A percentile compares a stretch with the other conserved stretches of the same genome.
Evolutionary conservation across 2,113 vertebrate genomes (phyloP).

Genomic region (Pedionomus torquatus): DNA sequence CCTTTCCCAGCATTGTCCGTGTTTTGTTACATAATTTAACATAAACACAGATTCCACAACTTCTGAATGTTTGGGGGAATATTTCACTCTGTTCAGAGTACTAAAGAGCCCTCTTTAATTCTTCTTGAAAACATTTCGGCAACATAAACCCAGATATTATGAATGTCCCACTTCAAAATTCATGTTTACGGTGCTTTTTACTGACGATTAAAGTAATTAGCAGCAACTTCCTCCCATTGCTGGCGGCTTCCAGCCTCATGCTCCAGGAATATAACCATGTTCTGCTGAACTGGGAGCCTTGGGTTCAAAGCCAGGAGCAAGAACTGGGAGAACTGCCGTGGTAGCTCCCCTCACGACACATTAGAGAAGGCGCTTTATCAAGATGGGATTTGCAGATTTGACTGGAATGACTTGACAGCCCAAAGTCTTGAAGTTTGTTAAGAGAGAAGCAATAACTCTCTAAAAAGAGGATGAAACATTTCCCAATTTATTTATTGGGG

Average conservation of each 20-base stretch:
- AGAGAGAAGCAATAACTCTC: not conserved
- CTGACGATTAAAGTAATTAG: not conserved
- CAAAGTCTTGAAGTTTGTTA: not conserved
- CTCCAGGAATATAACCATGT: not conserved
- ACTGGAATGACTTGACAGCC: not conserved
- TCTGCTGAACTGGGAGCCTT: not conserved
- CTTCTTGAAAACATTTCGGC: not conserved
- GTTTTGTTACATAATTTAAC: constrained; percentile 30
- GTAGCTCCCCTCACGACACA: not conserved
- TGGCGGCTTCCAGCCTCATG: not conserved
- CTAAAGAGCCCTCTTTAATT: not conserved
- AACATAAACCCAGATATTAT: not conserved
- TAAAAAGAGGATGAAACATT: not conserved
- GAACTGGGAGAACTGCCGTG: not conserved
- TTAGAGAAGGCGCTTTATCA: not conserved
- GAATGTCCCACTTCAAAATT: not conserved
- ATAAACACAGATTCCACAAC: constrained; percentile 27
- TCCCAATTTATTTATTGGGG: not conserved
- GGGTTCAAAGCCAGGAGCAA: not conserved
- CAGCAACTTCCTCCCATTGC: not conserved
- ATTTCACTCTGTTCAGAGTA: not conserved
- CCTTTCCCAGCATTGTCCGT: constrained; percentile 31
- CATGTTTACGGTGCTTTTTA: not conserved
- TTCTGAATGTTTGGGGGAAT: not conserved
- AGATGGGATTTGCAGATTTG: not conserved